These are phyloP conservation scores for Leguminivora glycinivorella DNA, from an alignment of 1,140 invertebrate species.

Conservation along the genomic window DNA sequence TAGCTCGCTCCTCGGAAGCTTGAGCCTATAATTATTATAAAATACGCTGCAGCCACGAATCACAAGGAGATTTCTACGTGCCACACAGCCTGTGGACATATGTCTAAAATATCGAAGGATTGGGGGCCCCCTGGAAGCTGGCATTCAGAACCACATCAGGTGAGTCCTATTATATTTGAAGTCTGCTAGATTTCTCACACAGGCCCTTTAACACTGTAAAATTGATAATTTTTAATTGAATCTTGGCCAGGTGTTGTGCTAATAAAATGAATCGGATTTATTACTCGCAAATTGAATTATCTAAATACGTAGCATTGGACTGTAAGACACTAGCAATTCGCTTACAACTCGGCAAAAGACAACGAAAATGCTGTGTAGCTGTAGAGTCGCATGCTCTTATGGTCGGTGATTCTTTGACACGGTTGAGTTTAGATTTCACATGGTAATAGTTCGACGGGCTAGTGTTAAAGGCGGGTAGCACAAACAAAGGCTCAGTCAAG, in stretches of 20 bases:
- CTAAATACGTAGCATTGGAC: neutral
- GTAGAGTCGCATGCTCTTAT: neutral
- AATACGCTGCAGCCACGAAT: too few species aligned
- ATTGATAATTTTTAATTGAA: constrained; percentile 65
- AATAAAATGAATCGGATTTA: constrained; percentile 56
- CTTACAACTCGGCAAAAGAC: neutral
- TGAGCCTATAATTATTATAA: too few species aligned
- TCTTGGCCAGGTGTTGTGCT: constrained; percentile 54
- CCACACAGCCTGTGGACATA: too few species aligned
- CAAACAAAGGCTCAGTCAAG: neutral
- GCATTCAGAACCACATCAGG: too few species aligned
- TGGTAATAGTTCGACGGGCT: neutral
- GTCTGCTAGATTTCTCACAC: too few species aligned
- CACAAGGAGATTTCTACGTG: too few species aligned
- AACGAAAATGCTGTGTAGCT: constrained; percentile 1
- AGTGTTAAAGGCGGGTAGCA: neutral
- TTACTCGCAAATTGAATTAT: constrained; percentile 36
- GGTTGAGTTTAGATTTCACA: constrained; percentile 15
- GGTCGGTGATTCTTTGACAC: neutral
- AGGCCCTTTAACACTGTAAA: constrained; percentile 62
- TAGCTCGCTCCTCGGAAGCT: too few species aligned
- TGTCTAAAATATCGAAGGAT: too few species aligned
- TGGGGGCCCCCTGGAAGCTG: too few species aligned
- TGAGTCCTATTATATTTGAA: too few species aligned
- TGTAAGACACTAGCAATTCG: neutral